Evolutionary conservation across 2,888 invertebrate species (phyloP).

Genomic region (Pinctada fucata): DNA sequence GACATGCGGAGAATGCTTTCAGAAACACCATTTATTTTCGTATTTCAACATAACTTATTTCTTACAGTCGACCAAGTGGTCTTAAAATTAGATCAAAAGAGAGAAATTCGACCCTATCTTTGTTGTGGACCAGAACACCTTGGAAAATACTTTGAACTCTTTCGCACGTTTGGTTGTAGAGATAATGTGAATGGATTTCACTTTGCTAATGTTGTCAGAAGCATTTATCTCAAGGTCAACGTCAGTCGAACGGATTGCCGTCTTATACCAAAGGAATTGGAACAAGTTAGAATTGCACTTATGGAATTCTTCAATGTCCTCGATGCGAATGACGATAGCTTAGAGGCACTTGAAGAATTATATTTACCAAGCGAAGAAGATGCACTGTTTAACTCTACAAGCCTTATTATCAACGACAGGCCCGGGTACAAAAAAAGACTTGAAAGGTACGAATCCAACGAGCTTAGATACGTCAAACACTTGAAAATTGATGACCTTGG

Average conservation of each 20-base stretch:
- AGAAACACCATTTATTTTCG: conserved; percentile 20
- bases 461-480: too few relatives aligned
- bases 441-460: neutral
- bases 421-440: conserved; percentile 1
- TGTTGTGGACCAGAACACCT: conserved; percentile 11
- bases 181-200: conserved; percentile 19
- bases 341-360: neutral
- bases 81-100: neutral
- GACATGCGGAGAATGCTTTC: neutral
- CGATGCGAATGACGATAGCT: neutral
- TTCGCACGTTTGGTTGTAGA: conserved; percentile 17
- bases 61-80: conserved; percentile 14
- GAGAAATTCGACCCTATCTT: conserved; percentile 21
- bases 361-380: conserved; percentile 16
- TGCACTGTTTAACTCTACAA: conserved; percentile 1
- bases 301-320: neutral
- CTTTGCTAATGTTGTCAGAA: conserved; percentile 13
- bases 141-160: conserved; percentile 23
- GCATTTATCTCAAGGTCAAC: neutral
- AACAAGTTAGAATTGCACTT: neutral
- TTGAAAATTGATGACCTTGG: too few relatives aligned
- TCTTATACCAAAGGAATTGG: conserved; percentile 5
- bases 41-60: neutral
- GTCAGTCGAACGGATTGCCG: neutral
- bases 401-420: conserved; percentile 13